Evolutionary conservation across 2,888 invertebrate species (phyloP).

Genomic region (Apotomis turbidana): DNA sequence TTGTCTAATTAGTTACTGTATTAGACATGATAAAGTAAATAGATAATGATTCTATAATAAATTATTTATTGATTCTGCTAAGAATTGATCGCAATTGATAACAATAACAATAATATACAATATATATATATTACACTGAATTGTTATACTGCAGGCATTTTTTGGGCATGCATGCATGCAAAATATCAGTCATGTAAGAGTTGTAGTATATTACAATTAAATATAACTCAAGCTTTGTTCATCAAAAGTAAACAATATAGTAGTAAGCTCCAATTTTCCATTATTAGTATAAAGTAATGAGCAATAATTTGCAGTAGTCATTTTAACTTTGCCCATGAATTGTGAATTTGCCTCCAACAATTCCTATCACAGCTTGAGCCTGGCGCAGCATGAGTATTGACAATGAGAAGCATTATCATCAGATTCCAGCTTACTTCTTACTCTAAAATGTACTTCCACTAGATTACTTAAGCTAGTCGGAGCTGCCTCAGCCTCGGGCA

Average conservation of each 20-base stretch:
- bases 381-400: slow-evolving; percentile 76
- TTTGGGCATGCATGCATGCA: too few relatives aligned
- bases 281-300: too few relatives aligned
- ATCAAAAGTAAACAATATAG: too few relatives aligned
- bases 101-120: not conserved
- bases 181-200: too few relatives aligned
- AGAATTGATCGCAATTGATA: not conserved
- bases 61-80: not conserved
- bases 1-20: not conserved
- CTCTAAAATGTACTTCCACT: slow-evolving; percentile 66
- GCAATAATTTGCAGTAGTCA: too few relatives aligned
- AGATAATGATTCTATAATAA: not conserved
- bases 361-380: slow-evolving; percentile 59
- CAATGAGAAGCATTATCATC: slow-evolving; percentile 71
- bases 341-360: slow-evolving; percentile 16
- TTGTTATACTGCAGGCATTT: too few relatives aligned
- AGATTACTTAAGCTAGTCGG: slow-evolving; percentile 45
- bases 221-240: too few relatives aligned
- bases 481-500: slow-evolving; percentile 15
- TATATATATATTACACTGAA: too few relatives aligned
- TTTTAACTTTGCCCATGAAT: not conserved
- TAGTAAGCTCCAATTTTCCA: too few relatives aligned
- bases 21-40: not conserved
- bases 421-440: slow-evolving; percentile 71
- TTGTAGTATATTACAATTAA: too few relatives aligned